Conservation (phyloP, 2,797 vertebrate species). For the Avahi laniger region DNA sequence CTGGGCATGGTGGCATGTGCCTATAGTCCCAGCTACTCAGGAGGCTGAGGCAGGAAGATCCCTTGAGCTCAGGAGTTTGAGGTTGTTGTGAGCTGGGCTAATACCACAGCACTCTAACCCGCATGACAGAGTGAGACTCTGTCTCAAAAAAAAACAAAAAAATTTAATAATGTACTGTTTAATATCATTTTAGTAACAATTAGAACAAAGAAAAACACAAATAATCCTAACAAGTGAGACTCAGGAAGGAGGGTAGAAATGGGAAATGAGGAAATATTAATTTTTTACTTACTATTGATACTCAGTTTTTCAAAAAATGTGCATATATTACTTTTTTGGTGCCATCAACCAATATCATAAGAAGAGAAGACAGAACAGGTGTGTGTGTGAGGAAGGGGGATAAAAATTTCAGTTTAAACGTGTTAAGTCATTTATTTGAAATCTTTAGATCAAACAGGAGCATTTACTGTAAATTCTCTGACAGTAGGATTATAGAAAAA, state of each 20-base stretch:
- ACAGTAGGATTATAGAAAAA: slow-evolving; percentile 31
- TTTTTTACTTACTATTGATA: neutral
- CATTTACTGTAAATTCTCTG: neutral
- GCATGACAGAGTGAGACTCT: too few relatives aligned
- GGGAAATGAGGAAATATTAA: neutral
- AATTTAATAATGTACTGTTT: neutral
- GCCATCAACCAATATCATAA: neutral
- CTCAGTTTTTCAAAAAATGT: neutral
- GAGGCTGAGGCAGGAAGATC: too few relatives aligned
- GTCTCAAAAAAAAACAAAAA: too few relatives aligned
- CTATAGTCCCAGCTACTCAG: too few relatives aligned
- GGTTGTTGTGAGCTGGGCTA: too few relatives aligned
- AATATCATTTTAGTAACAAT: neutral
- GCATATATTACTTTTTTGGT: neutral
- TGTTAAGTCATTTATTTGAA: slow-evolving; percentile 23
- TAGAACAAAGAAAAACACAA: neutral
- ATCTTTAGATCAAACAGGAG: slow-evolving; percentile 2
- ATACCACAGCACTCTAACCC: too few relatives aligned
- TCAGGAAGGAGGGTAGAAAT: neutral
- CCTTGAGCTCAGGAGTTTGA: too few relatives aligned
- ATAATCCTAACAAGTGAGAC: neutral
- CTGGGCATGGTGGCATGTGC: too few relatives aligned
- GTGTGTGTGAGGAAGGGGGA: neutral
- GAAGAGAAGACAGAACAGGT: neutral
- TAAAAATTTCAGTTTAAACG: slow-evolving; percentile 7